These are phyloP conservation scores for Acanthurus tractus DNA, from an alignment of 2,797 vertebrate genomes.

Conservation along the genomic window DNA sequence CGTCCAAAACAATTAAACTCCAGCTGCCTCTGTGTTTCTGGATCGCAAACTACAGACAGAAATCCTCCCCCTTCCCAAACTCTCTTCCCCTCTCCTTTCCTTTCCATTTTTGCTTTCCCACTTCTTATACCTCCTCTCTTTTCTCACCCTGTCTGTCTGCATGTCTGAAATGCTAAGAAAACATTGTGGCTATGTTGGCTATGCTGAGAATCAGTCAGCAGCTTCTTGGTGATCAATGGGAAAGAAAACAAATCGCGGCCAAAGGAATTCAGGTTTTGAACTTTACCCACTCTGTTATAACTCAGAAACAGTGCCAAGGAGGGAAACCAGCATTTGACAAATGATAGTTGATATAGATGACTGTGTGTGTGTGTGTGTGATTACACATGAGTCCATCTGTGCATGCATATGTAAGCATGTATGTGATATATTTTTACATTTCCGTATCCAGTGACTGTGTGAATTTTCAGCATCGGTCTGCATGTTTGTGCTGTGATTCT, in stretches of 20 bases:
- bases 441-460: conserved; percentile 4
- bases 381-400: neutral
- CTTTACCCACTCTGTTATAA: conserved; percentile 62
- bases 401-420: neutral
- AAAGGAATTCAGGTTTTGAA: conserved; percentile 80
- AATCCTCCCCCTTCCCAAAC: neutral
- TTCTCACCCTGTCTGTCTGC: conserved; percentile 75
- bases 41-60: conserved; percentile 1
- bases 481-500: conserved; percentile 2
- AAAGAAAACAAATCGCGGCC: conserved; percentile 84
- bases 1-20: neutral
- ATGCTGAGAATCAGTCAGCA: conserved; percentile 82
- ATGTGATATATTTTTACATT: neutral
- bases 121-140: conserved; percentile 61
- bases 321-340: conserved; percentile 57
- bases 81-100: conserved; percentile 5
- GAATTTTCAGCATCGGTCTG: conserved; percentile 6
- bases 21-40: conserved; percentile 21
- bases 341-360: conserved; percentile 35
- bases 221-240: conserved; percentile 83
- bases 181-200: conserved; percentile 80
- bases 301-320: conserved; percentile 55
- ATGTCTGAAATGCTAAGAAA: conserved; percentile 82
- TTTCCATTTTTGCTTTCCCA: conserved; percentile 52
- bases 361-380: neutral